These are phyloP conservation scores for Argyrosomus regius DNA, from an alignment of 2,797 vertebrate species.

Conservation along the genomic window DNA sequence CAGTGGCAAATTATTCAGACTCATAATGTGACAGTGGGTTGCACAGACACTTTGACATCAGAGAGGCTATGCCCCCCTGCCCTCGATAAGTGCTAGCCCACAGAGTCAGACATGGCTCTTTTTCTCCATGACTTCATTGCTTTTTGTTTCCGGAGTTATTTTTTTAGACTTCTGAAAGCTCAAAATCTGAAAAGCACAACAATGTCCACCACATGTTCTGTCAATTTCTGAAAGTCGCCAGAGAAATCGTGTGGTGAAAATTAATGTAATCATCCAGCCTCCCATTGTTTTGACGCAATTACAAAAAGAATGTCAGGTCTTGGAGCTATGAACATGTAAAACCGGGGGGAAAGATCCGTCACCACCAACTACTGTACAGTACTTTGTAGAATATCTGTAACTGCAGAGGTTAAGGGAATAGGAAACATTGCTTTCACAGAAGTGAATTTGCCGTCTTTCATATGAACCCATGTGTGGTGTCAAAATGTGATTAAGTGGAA, in stretches of 20 bases:
- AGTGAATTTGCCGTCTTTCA: neutral
- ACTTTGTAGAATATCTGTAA: neutral
- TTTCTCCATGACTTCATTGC: slow-evolving; percentile 53
- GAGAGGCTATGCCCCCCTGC: slow-evolving; percentile 63
- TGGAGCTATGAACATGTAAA: slow-evolving; percentile 21
- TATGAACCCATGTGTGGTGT: neutral
- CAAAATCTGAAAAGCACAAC: slow-evolving; percentile 73
- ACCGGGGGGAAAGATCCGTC: slow-evolving; percentile 28
- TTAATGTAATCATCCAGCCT: slow-evolving; percentile 69
- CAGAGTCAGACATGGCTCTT: slow-evolving; percentile 61
- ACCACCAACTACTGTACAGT: too few species aligned
- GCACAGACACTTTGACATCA: slow-evolving; percentile 61
- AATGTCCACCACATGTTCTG: slow-evolving; percentile 72
- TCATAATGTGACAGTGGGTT: slow-evolving; percentile 68
- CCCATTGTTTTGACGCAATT: slow-evolving; percentile 65
- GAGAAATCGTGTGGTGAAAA: slow-evolving; percentile 73
- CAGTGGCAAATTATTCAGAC: slow-evolving; percentile 53
- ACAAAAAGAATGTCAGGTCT: slow-evolving; percentile 47
- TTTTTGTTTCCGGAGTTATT: slow-evolving; percentile 64
- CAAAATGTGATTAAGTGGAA: neutral
- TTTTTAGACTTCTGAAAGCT: slow-evolving; percentile 61
- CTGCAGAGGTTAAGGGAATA: neutral
- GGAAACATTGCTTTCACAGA: neutral
- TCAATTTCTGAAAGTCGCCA: slow-evolving; percentile 68
- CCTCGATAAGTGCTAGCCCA: slow-evolving; percentile 76